Evolutionary conservation across 2,797 vertebrate genomes (phyloP).

Genomic region (Siniperca scherzeri): DNA sequence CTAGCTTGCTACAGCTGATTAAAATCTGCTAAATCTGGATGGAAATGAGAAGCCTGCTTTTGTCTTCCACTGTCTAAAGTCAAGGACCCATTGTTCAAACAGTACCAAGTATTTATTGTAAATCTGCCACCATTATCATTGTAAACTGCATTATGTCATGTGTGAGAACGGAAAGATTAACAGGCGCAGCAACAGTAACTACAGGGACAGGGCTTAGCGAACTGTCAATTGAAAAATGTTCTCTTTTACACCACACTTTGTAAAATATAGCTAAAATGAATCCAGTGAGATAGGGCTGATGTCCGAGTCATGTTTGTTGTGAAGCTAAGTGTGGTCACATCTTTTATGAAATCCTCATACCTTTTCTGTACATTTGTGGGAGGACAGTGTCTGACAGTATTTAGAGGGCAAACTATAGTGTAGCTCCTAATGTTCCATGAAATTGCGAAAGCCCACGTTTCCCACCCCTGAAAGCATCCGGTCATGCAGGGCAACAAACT

Average conservation of each 20-base stretch:
- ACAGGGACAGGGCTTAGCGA: neutral
- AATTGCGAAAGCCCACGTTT: slow-evolving; percentile 9
- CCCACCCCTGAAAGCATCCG: neutral
- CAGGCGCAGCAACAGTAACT: neutral
- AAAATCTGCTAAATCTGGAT: neutral
- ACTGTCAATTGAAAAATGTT: neutral
- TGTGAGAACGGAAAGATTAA: no score
- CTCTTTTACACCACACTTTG: neutral
- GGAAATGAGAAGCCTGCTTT: neutral
- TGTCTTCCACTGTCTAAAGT: no score
- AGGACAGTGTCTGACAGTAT: neutral
- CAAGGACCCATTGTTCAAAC: no score
- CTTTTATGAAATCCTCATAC: neutral
- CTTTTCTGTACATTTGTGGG: neutral
- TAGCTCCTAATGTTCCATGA: slow-evolving; percentile 37
- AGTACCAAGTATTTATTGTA: no score
- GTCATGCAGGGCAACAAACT: neutral
- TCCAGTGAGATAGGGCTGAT: neutral
- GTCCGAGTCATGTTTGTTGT: neutral
- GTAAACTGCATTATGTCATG: no score
- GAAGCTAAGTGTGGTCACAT: neutral
- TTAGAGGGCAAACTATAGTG: slow-evolving; percentile 13
- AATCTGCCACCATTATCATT: no score
- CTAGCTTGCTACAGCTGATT: neutral
- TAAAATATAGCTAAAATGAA: neutral